These are phyloP conservation scores for Rhynchophorus ferrugineus DNA, from an alignment of 1,140 invertebrate genomes.

Conservation along the genomic window DNA sequence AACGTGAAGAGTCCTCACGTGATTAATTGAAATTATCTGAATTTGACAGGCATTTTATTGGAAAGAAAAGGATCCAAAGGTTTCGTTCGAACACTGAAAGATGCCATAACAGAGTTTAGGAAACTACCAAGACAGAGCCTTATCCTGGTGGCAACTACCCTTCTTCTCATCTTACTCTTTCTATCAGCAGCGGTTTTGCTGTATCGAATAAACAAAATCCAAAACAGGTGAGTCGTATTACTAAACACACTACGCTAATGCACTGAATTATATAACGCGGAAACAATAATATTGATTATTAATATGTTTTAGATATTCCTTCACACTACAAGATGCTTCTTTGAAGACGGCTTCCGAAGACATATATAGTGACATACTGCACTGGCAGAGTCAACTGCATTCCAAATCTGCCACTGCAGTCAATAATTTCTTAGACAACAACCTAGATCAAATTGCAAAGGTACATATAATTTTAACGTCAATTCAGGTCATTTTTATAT, in stretches of 20 bases:
- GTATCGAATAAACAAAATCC: slow-evolving; percentile 43
- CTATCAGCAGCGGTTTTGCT: slow-evolving; percentile 43
- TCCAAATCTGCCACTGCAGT: slow-evolving; percentile 52
- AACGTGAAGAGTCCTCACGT: neutral
- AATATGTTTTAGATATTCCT: slow-evolving; percentile 14
- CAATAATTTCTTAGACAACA: slow-evolving; percentile 53
- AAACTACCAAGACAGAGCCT: slow-evolving; percentile 35
- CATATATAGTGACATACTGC: slow-evolving; percentile 50
- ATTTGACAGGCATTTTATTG: slow-evolving; percentile 4
- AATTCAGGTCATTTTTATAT: slow-evolving; percentile 3
- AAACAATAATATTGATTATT: too few relatives aligned
- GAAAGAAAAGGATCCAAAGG: slow-evolving; percentile 23
- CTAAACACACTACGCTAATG: too few relatives aligned
- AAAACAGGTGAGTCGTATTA: slow-evolving; percentile 38
- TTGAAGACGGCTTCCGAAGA: slow-evolving; percentile 41
- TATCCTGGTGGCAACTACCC: slow-evolving; percentile 41
- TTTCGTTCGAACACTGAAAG: slow-evolving; percentile 22
- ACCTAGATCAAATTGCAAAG: slow-evolving; percentile 55
- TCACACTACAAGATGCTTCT: slow-evolving; percentile 29
- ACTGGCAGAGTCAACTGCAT: slow-evolving; percentile 53
- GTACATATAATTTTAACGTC: slow-evolving; percentile 39
- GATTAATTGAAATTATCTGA: neutral
- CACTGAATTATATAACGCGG: too few relatives aligned
- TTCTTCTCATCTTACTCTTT: slow-evolving; percentile 42
- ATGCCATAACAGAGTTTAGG: slow-evolving; percentile 26